Evolutionary conservation across 2,888 invertebrate species (phyloP), one percentile per base, ranked within the genome.

Genomic region (Blastobasis adustella): DNA sequence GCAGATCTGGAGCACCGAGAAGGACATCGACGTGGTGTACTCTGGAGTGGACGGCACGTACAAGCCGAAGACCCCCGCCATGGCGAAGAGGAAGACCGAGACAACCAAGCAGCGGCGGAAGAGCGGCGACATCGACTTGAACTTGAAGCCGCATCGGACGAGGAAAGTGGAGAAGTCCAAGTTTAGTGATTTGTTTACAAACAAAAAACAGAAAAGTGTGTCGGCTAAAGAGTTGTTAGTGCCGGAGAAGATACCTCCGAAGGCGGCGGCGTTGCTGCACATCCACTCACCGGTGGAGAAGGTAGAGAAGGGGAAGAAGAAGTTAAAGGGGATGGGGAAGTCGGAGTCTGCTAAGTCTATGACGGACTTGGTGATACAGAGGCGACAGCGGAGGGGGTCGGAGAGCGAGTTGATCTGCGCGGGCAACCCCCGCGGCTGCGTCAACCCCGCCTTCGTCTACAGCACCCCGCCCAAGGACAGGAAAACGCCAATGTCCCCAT

Each of bases 221-320:
- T 82, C 82, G 2, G 79, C 84, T n/a, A 88, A 87, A 52, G 84
- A 85, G 55, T 57, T 88, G 23, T 54, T 82, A 43, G 69, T 85
- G 46, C 91, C 91, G 0, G 80, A 88, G 41, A 80, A 81, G 56
- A 89, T 92, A 55, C 91, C 92, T 6, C 91, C 91, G 0, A 92
- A 92, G 72, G 92, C 92, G 1, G 92, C 92, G 0, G 91, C 91
- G 4, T 67, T 92, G 39, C 66, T 92, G 46, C 91, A 92, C 56
- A 91, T 92, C 55, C 90, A 91, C 54, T 82, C 86, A 36, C 84
- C 86, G 36, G 77, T 74, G 47, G 75, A 62, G 38, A 47, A 47
- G 5, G 39, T 39, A 51, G 76, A 74, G 7, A 84, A 79, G 54
- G 69, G 66, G 53, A 84, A 81, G 70, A 85, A 79, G 59, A 83